Evolutionary conservation across 2,888 invertebrate species (phyloP), one percentile per base, ranked within the genome.

Genomic region (Deladenus siricidicola): DNA sequence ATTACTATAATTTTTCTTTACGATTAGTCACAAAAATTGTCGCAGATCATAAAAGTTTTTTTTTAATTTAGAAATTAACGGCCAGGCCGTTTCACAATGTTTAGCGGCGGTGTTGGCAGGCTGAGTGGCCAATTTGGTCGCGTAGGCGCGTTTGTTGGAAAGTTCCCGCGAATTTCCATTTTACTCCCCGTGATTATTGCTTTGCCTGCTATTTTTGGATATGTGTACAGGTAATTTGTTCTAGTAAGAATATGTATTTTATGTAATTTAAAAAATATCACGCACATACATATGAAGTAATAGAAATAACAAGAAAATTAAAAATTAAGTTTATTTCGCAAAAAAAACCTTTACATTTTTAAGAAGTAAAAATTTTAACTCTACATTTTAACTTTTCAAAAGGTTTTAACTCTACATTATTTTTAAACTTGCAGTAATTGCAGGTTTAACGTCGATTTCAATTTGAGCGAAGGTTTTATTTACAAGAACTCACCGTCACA

Each of bases 391-490:
- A n/a, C n/a, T n/a, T n/a, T n/a, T n/a, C n/a, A n/a, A n/a, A n/a
- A n/a, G n/a, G n/a, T n/a, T n/a, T n/a, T n/a, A n/a, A n/a, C n/a
- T n/a, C n/a, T n/a, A n/a, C n/a, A 47, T 21, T 47, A 23, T n/a
- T 10, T 47, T 47, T 47, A 10, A 21, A n/a, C 47, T 47, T 26
- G 6, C n/a, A 42, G 10, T 17, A 42, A 42, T 47, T 21, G 6
- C 8, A 47, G 19, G 6, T 39, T 58, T 39, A 34, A 47, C 34
- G 39, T 39, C 19, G 29, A 49, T 28, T 26, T 52, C 10, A 23
- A 45, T 1, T 45, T 60, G n/a, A 39, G 60, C 54, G 65, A 60
- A 19, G 64, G 65, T 19, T 69, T 69, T 57, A 52, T 69, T 4
- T 10, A 56, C 17, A 34, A 39, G 14, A 39, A 67, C 49, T 63